Percentiles rank a stretch among this genome's conserved stretches.
phyloP scores from a whole-genome alignment of 2,113 vertebrate species.

The Nycticryphes semicollaris region DNA sequence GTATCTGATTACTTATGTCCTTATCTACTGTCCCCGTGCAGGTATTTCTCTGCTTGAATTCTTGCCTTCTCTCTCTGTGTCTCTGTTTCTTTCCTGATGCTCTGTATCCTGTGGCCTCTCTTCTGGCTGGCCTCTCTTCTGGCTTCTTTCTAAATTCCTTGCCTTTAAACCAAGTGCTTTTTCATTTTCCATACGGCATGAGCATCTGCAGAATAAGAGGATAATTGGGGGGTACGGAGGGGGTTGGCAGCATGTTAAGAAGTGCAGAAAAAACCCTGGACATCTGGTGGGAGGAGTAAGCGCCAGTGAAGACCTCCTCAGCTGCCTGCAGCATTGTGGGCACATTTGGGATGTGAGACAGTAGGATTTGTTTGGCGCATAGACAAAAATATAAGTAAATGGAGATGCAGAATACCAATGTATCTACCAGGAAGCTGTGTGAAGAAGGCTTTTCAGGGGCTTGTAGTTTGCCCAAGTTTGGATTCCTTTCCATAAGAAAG shows the following conservation, averaged over 20 bases:
- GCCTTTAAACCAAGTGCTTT: neutral
- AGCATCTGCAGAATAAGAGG: neutral
- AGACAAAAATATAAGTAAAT: neutral
- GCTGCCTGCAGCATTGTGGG: neutral
- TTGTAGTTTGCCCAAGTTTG: neutral
- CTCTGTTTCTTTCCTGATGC: neutral
- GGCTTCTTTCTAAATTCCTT: neutral
- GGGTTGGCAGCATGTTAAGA: neutral
- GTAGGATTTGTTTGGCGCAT: neutral
- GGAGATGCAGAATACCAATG: neutral
- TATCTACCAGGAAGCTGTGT: neutral
- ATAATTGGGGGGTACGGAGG: neutral
- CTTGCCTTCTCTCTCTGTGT: neutral
- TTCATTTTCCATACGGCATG: neutral
- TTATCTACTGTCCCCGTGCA: neutral
- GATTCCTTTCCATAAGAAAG: neutral
- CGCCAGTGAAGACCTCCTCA: neutral
- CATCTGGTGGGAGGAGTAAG: neutral
- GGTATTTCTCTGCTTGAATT: neutral
- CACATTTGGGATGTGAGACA: neutral
- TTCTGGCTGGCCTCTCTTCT: neutral
- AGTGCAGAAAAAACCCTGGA: neutral
- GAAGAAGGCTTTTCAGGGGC: neutral
- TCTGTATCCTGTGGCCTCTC: neutral
- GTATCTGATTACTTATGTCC: neutral